phyloP scores from a whole-genome alignment of 2,113 vertebrate genomes.

The Alouatta palliata region DNA sequence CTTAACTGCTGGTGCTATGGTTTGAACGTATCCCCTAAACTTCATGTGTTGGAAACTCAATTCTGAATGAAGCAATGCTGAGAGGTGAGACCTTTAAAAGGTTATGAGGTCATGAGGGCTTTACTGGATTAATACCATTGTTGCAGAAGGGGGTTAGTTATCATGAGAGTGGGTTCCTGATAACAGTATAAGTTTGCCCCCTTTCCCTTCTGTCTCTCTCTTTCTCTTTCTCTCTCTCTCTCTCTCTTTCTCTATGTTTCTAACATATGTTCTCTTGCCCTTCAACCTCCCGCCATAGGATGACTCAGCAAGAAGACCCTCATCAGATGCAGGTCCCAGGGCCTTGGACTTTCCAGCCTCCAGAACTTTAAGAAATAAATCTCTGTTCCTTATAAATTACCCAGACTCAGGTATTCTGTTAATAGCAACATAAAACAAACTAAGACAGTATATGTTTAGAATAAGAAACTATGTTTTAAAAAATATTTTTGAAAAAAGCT shows the following conservation, averaged over 20 bases:
- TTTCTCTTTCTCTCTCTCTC: too few species aligned
- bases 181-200: neutral
- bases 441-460: neutral
- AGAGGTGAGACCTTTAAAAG: neutral
- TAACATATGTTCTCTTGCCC: neutral
- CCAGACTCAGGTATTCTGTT: neutral
- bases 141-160: neutral
- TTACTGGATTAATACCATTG: neutral
- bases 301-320: neutral
- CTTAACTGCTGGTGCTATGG: neutral
- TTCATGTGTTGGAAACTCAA: neutral
- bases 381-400: neutral
- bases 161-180: neutral
- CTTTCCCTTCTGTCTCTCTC: neutral
- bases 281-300: neutral
- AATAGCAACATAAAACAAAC: neutral
- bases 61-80: neutral
- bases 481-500: neutral
- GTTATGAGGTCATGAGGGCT: neutral
- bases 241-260: too few species aligned
- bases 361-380: neutral
- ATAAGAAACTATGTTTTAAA: neutral
- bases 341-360: neutral
- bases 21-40: neutral
- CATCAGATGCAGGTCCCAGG: neutral